Percentiles rank a stretch among this genome's conserved stretches.
Conservation (phyloP, 2,888 invertebrate species). For the Acanthopleura granulata region DNA sequence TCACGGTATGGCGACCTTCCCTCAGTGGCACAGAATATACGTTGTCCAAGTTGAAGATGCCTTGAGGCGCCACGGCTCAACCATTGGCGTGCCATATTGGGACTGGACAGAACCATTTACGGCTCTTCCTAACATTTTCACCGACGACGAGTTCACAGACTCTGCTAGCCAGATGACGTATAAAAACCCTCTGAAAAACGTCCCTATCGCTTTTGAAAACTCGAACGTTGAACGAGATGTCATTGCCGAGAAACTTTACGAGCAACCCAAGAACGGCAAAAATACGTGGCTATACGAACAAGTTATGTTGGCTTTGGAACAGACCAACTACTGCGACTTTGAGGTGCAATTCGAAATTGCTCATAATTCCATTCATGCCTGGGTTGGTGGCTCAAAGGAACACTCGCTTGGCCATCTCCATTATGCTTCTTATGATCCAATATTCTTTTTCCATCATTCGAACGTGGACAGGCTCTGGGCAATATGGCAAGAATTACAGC, state of each 20-base stretch:
- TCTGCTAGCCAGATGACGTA: conserved; percentile 22
- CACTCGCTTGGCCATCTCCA: conserved; percentile 27
- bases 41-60: conserved; percentile 39
- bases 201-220: conserved; percentile 33
- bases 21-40: conserved; percentile 41
- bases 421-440: conserved; percentile 36
- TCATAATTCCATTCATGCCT: conserved; percentile 27
- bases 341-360: conserved; percentile 29
- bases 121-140: conserved; percentile 29
- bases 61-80: conserved; percentile 35
- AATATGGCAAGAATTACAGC: conserved; percentile 31
- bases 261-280: conserved; percentile 9
- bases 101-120: conserved; percentile 32
- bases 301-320: conserved; percentile 28
- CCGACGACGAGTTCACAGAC: conserved; percentile 27
- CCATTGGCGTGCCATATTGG: conserved; percentile 37
- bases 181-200: conserved; percentile 35
- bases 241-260: conserved; percentile 23
- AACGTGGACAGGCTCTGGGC: conserved; percentile 33
- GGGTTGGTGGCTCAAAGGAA: conserved; percentile 26
- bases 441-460: conserved; percentile 38
- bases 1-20: conserved; percentile 42
- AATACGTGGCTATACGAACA: conserved; percentile 38
- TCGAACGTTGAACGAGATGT: conserved; percentile 29
- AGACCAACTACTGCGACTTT: conserved; percentile 35